Evolutionary conservation across 1,140 invertebrate species (phyloP), one percentile per base, ranked within the genome.

Genomic region (Trissolcus basalis): DNA sequence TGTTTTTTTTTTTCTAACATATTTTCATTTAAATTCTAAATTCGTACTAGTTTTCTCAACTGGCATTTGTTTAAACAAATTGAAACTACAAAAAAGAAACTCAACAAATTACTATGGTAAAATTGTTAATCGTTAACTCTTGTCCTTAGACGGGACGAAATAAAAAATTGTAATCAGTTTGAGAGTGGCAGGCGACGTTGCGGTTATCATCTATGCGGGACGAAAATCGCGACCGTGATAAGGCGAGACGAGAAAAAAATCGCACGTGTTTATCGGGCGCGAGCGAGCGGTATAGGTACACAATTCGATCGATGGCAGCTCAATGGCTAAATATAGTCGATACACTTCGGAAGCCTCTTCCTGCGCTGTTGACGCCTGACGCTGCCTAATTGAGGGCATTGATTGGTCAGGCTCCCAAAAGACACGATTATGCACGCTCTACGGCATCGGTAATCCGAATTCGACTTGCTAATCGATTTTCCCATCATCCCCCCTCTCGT

Each of bases 371-470:
- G 77, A 81, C 75, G 78, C 53, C 61, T 73, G 77, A 81, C 77
- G 39, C 45, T 65, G 69, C 77, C 77, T 84, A 84, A 84, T 83
- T 80, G 80, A 83, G 77, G 78, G 65, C 77, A 65, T 80, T 74
- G 80, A 80, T 79, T 80, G 74, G 75, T 72, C 77, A 78, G 63
- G 45, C 44, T 67, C 64, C 74, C 74, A 76, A 71, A 85, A 84
- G 78, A 81, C 71, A 76, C 79, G 80, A 86, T 85, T 86, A 85
- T 85, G 77, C 77, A 81, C 71, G 82, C 79, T 79, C 77, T 35
- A 78, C 74, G 72, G 74, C 75, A 82, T 79, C 76, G 71, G 68
- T 76, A 71, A 81, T 81, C 75, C 55, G 45, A 51, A 74, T 64
- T 79, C 75, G 55, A 64, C 81, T 56, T 69, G 44, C 64, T 82